Evolutionary conservation across 2,797 vertebrate genomes (phyloP).

Genomic region (Amniataba percoides): DNA sequence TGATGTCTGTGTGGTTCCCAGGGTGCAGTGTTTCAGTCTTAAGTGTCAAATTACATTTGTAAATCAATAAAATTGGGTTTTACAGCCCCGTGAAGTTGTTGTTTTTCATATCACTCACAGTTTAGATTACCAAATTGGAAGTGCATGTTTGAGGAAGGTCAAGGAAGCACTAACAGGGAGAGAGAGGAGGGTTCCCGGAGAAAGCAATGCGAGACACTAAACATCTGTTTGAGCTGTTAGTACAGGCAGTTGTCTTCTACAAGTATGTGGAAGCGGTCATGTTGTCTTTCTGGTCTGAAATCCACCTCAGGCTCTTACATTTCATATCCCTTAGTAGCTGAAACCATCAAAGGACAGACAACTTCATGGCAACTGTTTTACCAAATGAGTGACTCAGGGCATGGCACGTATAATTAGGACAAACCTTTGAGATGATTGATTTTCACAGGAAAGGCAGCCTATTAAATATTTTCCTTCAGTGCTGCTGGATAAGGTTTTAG

Average conservation of each 20-base stretch:
- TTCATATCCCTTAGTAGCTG: constrained; percentile 19
- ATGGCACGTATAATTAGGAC: constrained; percentile 43
- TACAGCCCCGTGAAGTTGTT: constrained; percentile 24
- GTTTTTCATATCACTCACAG: constrained; percentile 31
- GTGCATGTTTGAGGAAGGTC: constrained; percentile 42
- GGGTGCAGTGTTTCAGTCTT: constrained; percentile 3
- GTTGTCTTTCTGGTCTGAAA: constrained; percentile 7
- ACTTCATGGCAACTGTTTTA: constrained; percentile 24
- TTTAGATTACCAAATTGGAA: constrained; percentile 44
- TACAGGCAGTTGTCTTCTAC: constrained; percentile 38
- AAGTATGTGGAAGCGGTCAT: constrained; percentile 29
- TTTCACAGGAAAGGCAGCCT: constrained; percentile 42
- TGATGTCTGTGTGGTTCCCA: background rate
- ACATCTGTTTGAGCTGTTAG: constrained; percentile 70
- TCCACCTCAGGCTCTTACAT: background rate
- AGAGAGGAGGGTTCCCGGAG: constrained; percentile 47
- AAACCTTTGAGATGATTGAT: constrained; percentile 68
- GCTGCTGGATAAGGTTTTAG: constrained; percentile 31
- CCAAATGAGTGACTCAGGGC: constrained; percentile 22
- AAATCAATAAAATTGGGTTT: constrained; percentile 38
- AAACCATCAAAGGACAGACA: constrained; percentile 32
- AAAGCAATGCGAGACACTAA: constrained; percentile 52
- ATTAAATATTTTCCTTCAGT: constrained; percentile 46
- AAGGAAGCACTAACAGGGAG: constrained; percentile 31
- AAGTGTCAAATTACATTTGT: constrained; percentile 21